Evolutionary conservation across 2,113 vertebrate genomes (phyloP), one percentile per base, ranked within the genome.

Genomic region (Actenoides hombroni): DNA sequence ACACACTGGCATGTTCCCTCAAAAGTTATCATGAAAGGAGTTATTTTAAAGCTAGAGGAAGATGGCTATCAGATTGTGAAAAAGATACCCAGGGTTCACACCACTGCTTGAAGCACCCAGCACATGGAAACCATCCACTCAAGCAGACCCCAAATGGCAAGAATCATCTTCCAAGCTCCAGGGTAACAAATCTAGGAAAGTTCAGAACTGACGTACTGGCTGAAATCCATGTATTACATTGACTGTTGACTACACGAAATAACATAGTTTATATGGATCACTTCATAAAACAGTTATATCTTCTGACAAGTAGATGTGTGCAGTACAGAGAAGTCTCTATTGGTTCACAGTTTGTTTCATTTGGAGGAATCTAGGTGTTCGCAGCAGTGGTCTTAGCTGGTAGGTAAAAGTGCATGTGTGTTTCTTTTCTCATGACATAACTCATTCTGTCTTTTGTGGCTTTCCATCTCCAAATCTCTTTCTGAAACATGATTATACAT

Each of bases 381-480:
- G 37, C 31, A 87, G 35, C 63, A 69, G 39, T 33, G 26, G 15
- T 48, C 46, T 77, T 82, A 83, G 23, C 25, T 31, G 21, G 54
- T 70, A 46, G 37, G 13, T n/a, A 59, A 19, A 91, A 90, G 44
- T 46, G 35, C 48, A 64, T 6, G 1, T 49, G 9, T 64, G 56
- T 79, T 31, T 82, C 63, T 85, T 87, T 68, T n/a, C 19, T 76
- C 8, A 1, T 54, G 21, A n/a, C 70, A 40, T 31, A 33, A 24
- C 64, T 91, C 70, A 37, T 80, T 63, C 64, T 71, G 33, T 69
- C 49, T 86, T 89, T 63, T 69, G 86, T 67, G 77, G 46, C 65
- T 94, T 95, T 93, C 78, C 10, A 21, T 68, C 71, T 77, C 51
- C 42, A 92, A 93, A 94, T 77, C 25, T 48, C 88, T 70, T 57